Conservation (phyloP, 2,888 invertebrate species). For the Isoperla grammatica region DNA sequence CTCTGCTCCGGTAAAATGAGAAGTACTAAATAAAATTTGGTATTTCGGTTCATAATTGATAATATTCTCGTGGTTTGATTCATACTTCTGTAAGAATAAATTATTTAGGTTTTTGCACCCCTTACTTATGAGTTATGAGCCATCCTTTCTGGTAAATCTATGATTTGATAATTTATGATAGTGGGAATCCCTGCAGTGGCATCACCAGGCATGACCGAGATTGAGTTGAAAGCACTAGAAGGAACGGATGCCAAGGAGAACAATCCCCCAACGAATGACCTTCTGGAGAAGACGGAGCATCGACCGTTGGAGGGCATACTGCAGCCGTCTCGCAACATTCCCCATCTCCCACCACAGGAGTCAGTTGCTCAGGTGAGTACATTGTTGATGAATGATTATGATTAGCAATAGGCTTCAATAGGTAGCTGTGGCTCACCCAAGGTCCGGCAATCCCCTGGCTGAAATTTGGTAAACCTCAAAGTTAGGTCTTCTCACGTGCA, state of each 20-base stretch:
- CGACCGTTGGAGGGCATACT: slow-evolving; percentile 29
- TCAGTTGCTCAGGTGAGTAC: not conserved
- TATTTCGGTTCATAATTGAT: too few species aligned
- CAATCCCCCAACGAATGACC: not conserved
- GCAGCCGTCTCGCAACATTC: slow-evolving; percentile 28
- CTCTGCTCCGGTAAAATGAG: too few species aligned
- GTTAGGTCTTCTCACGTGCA: not conserved
- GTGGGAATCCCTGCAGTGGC: slow-evolving; percentile 24
- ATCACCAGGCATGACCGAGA: slow-evolving; percentile 25
- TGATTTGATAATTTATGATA: too few species aligned
- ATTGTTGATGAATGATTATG: not conserved
- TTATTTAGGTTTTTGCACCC: too few species aligned
- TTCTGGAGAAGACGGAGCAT: not conserved
- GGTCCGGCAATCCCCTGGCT: too few species aligned
- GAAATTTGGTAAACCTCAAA: too few species aligned
- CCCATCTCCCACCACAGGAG: slow-evolving; percentile 27
- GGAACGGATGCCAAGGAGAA: slow-evolving; percentile 25
- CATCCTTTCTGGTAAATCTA: too few species aligned
- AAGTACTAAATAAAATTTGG: too few species aligned
- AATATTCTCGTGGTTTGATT: too few species aligned
- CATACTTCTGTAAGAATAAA: too few species aligned
- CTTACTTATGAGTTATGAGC: too few species aligned
- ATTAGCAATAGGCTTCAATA: not conserved
- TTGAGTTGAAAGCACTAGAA: slow-evolving; percentile 1
- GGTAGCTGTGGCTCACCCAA: too few species aligned